These are phyloP conservation scores for Berghia stephanieae DNA, from an alignment of 1,140 invertebrate genomes.

Conservation along the genomic window DNA sequence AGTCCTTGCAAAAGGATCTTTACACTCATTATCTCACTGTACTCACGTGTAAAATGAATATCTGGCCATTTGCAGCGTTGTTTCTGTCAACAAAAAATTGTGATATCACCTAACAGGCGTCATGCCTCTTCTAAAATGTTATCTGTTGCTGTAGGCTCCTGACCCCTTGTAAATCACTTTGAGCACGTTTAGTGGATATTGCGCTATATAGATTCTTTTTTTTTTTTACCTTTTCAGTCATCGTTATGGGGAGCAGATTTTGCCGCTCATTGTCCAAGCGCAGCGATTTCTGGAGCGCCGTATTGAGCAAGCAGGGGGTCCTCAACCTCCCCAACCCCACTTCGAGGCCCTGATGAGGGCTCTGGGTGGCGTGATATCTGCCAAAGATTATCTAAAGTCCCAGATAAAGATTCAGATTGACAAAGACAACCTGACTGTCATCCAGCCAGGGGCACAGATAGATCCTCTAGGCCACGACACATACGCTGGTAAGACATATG, in stretches of 20 bases:
- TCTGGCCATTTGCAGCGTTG: too few relatives aligned
- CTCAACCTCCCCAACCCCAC: slow-evolving; percentile 57
- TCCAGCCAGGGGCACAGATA: slow-evolving; percentile 52
- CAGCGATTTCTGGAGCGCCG: slow-evolving; percentile 57
- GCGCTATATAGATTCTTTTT: background rate
- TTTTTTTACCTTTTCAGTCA: slow-evolving; percentile 51
- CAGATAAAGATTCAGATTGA: slow-evolving; percentile 54
- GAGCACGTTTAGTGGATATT: background rate
- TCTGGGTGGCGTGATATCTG: slow-evolving; percentile 51
- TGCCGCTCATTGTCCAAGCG: slow-evolving; percentile 63
- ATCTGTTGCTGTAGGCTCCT: too few relatives aligned
- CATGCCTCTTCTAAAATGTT: too few relatives aligned
- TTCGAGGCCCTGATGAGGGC: slow-evolving; percentile 44
- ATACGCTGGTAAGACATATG: slow-evolving; percentile 56
- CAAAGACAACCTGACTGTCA: slow-evolving; percentile 25
- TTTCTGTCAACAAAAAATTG: too few relatives aligned
- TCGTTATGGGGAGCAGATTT: slow-evolving; percentile 62
- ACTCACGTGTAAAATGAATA: too few relatives aligned
- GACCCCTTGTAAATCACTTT: too few relatives aligned
- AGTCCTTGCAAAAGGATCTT: too few relatives aligned
- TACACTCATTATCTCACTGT: too few relatives aligned
- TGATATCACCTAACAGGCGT: too few relatives aligned
- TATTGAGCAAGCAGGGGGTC: slow-evolving; percentile 47
- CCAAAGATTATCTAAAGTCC: slow-evolving; percentile 55
- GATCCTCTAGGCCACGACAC: slow-evolving; percentile 58